Evolutionary conservation across 2,888 invertebrate genomes (phyloP).

Genomic region (Periphyllus acericola): DNA sequence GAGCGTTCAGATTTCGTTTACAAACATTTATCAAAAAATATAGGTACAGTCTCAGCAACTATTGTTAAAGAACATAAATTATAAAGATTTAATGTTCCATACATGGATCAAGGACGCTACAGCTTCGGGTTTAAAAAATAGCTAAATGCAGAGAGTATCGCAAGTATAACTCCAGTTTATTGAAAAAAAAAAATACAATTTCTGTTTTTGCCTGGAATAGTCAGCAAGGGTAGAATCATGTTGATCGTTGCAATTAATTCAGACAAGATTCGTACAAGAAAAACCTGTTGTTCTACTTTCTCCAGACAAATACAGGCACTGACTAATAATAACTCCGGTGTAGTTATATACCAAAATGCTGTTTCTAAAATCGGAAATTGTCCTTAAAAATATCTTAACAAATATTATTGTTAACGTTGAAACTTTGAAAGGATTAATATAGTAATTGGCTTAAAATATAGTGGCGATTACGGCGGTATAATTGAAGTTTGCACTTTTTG

Average conservation of each 20-base stretch:
- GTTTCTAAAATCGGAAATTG: slow-evolving; percentile 29
- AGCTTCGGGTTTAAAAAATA: slow-evolving; percentile 34
- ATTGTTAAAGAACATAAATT: slow-evolving; percentile 1
- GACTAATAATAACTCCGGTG: neutral
- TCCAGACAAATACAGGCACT: slow-evolving; percentile 39
- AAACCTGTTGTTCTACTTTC: slow-evolving; percentile 62
- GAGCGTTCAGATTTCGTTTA: neutral
- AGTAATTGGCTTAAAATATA: no score
- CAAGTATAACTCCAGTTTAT: slow-evolving; percentile 25
- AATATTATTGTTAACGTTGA: neutral
- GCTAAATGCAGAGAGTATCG: neutral
- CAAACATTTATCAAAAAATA: neutral
- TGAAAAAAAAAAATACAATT: slow-evolving; percentile 31
- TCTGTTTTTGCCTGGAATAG: slow-evolving; percentile 37
- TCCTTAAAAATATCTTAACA: slow-evolving; percentile 10
- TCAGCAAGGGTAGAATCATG: slow-evolving; percentile 40
- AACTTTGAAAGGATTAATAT: neutral
- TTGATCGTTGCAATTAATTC: slow-evolving; percentile 58
- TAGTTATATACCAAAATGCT: slow-evolving; percentile 32
- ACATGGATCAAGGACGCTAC: neutral
- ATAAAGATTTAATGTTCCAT: slow-evolving; percentile 31
- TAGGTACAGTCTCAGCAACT: neutral
- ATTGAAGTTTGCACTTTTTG: no score
- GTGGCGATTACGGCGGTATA: no score
- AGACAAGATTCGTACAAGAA: slow-evolving; percentile 59